Base-by-base conservation (phyloP, 1,140 invertebrate species). In the Ostrea edulis region DNA sequence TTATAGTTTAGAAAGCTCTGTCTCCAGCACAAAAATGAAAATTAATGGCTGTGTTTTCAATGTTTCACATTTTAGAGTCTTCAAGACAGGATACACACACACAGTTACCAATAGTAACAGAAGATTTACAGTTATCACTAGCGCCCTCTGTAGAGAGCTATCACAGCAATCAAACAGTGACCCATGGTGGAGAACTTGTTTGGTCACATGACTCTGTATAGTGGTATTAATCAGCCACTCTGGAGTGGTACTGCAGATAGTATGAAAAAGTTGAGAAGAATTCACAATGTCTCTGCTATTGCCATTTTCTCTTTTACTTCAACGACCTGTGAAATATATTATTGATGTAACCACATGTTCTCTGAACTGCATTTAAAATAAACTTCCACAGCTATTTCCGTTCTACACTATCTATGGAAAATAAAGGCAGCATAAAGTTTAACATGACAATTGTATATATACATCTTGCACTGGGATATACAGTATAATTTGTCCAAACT, bases 21-120 rank as follows among this genome's bases (percentile, higher is more conserved):
- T 62, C 35, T 62, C n/a, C 20, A 77, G 68, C 68, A 77, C 25
- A 77, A 25, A n/a, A 62, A 77, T 77, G 68, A 35, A 29, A 11
- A 77, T 14, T 29, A 9, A 35, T 77, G 25, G 14, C 22, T 17
- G 29, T 77, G 22, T 77, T 29, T 25, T 35, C 29, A 29, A 11
- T 29, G 7, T 29, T 29, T 14, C 68, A 77, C 68, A 77, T 25
- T 77, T 77, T 77, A 77, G 68, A 77, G 68, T 77, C 68, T 77
- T 77, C 68, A 11, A 77, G 68, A 77, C 68, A 12, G 35, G 68
- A 77, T 29, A 14, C 68, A 29, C 29, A 17, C 58, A 62, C 58
- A 62, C 1, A 44, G 35, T 44, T 44, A 44, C 35, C 35, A 44
- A 44, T 11, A 62, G 12, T n/a, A n/a, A 12, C 58, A 62, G 58